These are phyloP conservation scores for Eptesicus fuscus DNA, from an alignment of 2,113 vertebrate genomes.

Conservation along the genomic window DNA sequence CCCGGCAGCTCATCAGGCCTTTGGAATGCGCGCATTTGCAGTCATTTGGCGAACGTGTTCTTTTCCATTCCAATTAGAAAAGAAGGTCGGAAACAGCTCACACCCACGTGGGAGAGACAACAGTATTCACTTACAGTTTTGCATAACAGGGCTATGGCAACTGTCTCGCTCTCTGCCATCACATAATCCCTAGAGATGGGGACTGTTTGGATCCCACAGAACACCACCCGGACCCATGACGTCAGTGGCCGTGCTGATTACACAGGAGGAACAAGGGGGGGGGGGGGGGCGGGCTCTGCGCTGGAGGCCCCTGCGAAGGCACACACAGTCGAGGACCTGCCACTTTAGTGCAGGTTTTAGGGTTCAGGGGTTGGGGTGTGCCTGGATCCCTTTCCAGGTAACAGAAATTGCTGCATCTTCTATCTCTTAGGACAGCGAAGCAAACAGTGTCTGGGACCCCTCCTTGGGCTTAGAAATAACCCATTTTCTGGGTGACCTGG, in stretches of 20 bases:
- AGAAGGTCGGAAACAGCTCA: neutral
- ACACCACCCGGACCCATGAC: neutral
- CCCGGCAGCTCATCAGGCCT: neutral
- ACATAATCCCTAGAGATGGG: neutral
- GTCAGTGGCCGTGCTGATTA: neutral
- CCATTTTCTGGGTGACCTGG: neutral
- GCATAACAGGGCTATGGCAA: neutral
- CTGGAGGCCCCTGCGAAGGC: neutral
- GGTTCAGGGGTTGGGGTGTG: neutral
- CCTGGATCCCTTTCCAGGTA: neutral
- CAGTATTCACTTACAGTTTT: neutral
- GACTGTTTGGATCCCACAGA: neutral
- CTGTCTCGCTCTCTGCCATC: neutral
- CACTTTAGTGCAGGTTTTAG: neutral
- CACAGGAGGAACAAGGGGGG: neutral
- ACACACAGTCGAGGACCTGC: neutral
- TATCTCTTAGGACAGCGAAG: neutral
- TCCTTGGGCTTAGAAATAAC: neutral
- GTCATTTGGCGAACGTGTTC: neutral
- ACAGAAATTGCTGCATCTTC: neutral
- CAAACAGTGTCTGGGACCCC: neutral
- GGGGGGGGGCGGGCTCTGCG: neutral
- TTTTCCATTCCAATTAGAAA: neutral
- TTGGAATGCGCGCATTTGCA: neutral
- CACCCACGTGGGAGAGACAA: neutral